Evolutionary conservation across 2,888 invertebrate genomes (phyloP).

Genomic region (Caenorhabditis sulstoni): DNA sequence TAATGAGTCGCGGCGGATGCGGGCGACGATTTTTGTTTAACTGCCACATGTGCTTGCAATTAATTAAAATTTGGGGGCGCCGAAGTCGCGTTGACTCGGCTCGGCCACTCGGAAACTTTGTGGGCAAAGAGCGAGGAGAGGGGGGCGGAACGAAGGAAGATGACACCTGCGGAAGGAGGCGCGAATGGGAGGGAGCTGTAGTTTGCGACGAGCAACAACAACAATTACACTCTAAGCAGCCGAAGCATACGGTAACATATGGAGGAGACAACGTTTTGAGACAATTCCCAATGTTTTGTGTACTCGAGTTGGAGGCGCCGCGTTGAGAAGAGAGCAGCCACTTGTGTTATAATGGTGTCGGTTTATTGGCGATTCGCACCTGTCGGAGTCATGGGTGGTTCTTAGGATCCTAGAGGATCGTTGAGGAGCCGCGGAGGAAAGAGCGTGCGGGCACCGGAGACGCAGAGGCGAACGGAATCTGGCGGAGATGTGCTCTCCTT

Average conservation of each 20-base stretch:
- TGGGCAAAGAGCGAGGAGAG: conserved; percentile 11
- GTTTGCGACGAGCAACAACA: conserved; percentile 28
- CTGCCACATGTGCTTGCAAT: conserved; percentile 63
- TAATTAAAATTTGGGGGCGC: conserved; percentile 52
- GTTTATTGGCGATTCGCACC: conserved; percentile 51
- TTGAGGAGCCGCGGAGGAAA: neutral
- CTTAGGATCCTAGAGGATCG: no score
- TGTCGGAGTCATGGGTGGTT: conserved; percentile 16
- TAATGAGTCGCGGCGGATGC: conserved; percentile 29
- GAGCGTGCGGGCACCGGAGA: neutral
- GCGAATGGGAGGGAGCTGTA: conserved; percentile 35
- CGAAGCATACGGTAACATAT: conserved; percentile 33
- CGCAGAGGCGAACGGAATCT: conserved; percentile 16
- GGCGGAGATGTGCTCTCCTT: conserved; percentile 12
- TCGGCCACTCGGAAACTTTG: conserved; percentile 15
- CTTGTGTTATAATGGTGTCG: conserved; percentile 28
- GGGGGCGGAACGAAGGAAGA: neutral
- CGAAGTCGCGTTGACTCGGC: neutral
- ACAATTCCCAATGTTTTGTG: conserved; percentile 40
- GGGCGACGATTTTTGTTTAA: conserved; percentile 24
- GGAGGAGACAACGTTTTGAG: conserved; percentile 32
- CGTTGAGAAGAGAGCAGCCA: neutral
- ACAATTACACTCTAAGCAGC: conserved; percentile 16
- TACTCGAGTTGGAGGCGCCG: conserved; percentile 4
- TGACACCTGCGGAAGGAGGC: conserved; percentile 29